Percentiles rank a stretch among this genome's conserved stretches.
phyloP scores from a whole-genome alignment of 2,113 vertebrate genomes.

The Psophia crepitans region DNA sequence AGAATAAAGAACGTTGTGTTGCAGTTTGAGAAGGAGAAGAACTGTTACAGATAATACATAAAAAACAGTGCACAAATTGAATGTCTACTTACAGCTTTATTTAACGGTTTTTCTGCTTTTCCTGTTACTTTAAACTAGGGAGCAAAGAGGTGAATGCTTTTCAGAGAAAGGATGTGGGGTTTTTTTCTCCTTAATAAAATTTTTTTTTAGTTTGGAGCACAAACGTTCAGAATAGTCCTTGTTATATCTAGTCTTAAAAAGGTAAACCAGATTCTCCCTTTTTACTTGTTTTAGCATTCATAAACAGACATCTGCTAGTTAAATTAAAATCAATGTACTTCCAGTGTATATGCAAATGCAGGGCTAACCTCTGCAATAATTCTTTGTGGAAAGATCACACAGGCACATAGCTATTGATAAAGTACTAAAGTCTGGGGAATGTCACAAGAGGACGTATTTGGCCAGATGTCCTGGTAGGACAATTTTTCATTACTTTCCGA shows the following conservation, averaged over 20 bases:
- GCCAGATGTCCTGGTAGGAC: fast-evolving
- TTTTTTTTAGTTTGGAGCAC: neutral
- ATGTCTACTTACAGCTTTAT: neutral
- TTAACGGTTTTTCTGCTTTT: neutral
- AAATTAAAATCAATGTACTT: neutral
- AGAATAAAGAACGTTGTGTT: neutral
- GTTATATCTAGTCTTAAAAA: neutral
- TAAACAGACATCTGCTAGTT: neutral
- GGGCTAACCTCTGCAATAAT: neutral
- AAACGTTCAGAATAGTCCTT: neutral
- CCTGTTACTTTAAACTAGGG: neutral
- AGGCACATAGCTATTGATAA: neutral
- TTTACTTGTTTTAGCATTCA: neutral
- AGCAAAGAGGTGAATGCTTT: neutral
- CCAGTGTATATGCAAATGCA: neutral
- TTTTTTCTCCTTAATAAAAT: neutral
- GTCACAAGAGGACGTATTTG: neutral
- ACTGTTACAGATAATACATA: neutral
- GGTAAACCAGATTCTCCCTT: neutral
- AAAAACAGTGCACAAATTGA: neutral
- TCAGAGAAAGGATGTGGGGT: neutral
- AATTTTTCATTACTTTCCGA: neutral
- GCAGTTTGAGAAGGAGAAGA: neutral
- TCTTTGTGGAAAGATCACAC: neutral
- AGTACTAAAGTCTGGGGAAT: neutral